Evolutionary conservation across 2,797 vertebrate genomes (phyloP).

Genomic region (Rousettus madagascariensis): DNA sequence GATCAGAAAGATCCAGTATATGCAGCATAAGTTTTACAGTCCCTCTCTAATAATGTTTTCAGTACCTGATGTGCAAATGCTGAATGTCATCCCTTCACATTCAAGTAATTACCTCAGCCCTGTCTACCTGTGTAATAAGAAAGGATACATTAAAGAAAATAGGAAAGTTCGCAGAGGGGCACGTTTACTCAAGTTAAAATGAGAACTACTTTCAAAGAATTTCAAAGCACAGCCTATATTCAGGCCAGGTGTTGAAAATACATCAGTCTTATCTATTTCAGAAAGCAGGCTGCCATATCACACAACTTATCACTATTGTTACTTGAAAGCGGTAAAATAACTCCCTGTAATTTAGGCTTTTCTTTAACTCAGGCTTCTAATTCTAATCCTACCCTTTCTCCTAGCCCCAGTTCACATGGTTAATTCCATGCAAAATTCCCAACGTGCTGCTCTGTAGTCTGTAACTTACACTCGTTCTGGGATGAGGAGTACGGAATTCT

Average conservation of each 20-base stretch:
- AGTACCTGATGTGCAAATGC: not conserved
- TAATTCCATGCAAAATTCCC: not conserved
- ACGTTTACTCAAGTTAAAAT: constrained; percentile 19
- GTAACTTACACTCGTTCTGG: not conserved
- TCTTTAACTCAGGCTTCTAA: not conserved
- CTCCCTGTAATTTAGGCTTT: not conserved
- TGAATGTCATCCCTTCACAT: not conserved
- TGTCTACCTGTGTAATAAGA: not conserved
- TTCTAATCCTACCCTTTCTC: not conserved
- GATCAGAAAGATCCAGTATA: not conserved
- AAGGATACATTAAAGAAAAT: not conserved
- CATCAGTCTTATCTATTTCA: not conserved
- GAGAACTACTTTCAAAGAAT: constrained; percentile 6
- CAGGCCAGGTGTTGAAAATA: not conserved
- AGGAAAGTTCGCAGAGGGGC: not conserved
- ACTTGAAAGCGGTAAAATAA: constrained; percentile 39
- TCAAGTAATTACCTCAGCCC: constrained; percentile 30
- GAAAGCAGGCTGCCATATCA: not conserved
- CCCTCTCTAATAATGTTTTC: not conserved
- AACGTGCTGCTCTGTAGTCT: not conserved
- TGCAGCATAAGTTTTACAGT: not conserved
- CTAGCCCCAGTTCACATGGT: not conserved
- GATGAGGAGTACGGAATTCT: not conserved
- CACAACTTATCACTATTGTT: not conserved
- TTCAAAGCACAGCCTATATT: not conserved